A percentile compares a stretch with the other conserved stretches of the same genome.
Conservation (phyloP, 2,888 invertebrate genomes). For the Mythimna pallens region DNA sequence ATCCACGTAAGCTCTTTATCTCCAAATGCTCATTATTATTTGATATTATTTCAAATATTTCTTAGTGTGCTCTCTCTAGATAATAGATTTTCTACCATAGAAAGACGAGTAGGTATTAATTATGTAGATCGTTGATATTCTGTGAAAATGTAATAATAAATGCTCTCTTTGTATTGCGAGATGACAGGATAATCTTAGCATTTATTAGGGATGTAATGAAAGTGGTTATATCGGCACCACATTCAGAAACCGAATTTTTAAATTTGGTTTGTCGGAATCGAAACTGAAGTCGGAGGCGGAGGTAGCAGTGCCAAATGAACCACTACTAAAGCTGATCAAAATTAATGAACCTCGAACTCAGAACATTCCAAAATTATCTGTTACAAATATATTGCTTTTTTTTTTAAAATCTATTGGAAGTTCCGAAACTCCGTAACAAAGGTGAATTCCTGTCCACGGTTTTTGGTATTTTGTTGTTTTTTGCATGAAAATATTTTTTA, state of each 20-base stretch:
- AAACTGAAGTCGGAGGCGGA: too few species aligned
- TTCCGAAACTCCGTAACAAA: not conserved
- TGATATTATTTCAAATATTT: slow-evolving; percentile 36
- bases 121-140: slow-evolving; percentile 14
- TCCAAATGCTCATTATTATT: slow-evolving; percentile 42
- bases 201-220: too few species aligned
- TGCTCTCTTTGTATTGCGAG: not conserved
- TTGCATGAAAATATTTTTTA: slow-evolving; percentile 49
- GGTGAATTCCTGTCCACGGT: slow-evolving; percentile 13
- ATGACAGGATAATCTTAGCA: not conserved
- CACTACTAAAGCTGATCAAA: too few species aligned
- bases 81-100: slow-evolving; percentile 14
- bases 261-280: too few species aligned
- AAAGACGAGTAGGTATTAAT: slow-evolving; percentile 13
- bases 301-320: too few species aligned
- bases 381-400: too few species aligned
- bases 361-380: too few species aligned
- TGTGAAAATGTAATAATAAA: slow-evolving; percentile 3
- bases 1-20: slow-evolving; percentile 27
- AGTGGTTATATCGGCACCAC: too few species aligned
- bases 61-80: slow-evolving; percentile 12
- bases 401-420: too few species aligned
- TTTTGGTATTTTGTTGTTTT: slow-evolving; percentile 11
- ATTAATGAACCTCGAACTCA: too few species aligned
- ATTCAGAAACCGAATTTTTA: too few species aligned